Base-by-base conservation (phyloP, 1,140 invertebrate species). In the Delia radicum region DNA sequence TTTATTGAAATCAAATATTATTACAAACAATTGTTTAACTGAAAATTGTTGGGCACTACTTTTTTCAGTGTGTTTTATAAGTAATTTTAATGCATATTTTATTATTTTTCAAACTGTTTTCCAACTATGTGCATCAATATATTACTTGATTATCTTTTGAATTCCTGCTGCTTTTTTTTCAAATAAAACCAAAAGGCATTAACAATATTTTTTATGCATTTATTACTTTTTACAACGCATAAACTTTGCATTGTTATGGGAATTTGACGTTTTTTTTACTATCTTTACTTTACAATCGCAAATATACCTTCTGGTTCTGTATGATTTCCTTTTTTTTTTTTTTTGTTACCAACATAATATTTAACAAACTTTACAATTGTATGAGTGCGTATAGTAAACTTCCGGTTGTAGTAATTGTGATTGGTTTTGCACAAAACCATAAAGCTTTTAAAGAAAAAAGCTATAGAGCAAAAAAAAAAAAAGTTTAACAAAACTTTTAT, bases 181-280 rank as follows among this genome's bases (percentile, higher is more conserved):
- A 3, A 55, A 21, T 4, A 21, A 18, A 55, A 21, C 48, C 48
- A 24, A 55, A n/a, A 21, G 48, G 48, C 48, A 55, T 55, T 55
- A 55, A 55, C 48, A 55, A 55, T 55, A 55, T 55, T 55, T 55
- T 55, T 55, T 55, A 55, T 55, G 48, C 48, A 55, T 55, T 55
- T 55, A 55, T 55, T 55, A 55, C 48, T 55, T 55, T 55, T 55
- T 21, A 55, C n/a, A 55, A 55, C 18, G 48, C 48, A 55, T 55
- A 55, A 55, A 55, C n/a, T 55, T 55, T 18, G 48, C 48, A 55
- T 55, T 55, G 18, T 55, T 55, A 55, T 55, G 48, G 48, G 48
- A 55, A 55, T 55, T 55, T 55, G 48, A 55, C 48, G 48, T 55
- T 55, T 24, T 55, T 24, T 55, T 55, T 21, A 8, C 2, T 55